Percentiles rank a stretch among this genome's conserved stretches.
These are phyloP conservation scores for Dreissena rostriformis DNA, from an alignment of 1,140 invertebrate genomes.

Conservation along the genomic window DNA sequence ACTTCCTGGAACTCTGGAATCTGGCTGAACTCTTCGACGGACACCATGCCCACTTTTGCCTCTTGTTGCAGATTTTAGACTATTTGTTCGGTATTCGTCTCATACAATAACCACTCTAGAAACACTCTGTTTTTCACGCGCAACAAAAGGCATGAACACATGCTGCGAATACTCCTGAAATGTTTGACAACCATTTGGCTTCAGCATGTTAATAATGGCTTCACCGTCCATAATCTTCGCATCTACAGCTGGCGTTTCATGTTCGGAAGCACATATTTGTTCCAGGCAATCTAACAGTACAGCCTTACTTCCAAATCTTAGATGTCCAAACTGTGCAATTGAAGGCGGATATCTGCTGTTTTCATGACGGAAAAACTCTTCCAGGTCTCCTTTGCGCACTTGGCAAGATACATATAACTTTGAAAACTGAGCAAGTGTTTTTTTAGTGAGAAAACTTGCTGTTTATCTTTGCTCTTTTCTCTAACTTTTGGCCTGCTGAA, in stretches of 20 bases:
- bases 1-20: neutral
- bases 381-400: neutral
- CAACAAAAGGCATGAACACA: neutral
- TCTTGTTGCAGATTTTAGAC: neutral
- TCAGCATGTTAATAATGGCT: neutral
- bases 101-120: neutral
- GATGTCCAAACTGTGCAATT: neutral
- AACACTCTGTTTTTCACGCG: neutral
- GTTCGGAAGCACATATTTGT: neutral
- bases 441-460: neutral
- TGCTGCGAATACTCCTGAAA: neutral
- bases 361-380: neutral
- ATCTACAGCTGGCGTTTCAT: neutral
- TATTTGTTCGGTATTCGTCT: neutral
- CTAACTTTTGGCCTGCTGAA: neutral
- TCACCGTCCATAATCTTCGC: neutral
- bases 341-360: neutral
- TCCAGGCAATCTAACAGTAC: neutral
- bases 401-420: neutral
- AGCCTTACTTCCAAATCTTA: neutral
- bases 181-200: neutral
- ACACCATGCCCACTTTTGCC: neutral
- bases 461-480: neutral
- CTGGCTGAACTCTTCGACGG: neutral
- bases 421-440: neutral